Conservation (phyloP, 2,888 invertebrate genomes). For the Gasteruption jaculator region DNA sequence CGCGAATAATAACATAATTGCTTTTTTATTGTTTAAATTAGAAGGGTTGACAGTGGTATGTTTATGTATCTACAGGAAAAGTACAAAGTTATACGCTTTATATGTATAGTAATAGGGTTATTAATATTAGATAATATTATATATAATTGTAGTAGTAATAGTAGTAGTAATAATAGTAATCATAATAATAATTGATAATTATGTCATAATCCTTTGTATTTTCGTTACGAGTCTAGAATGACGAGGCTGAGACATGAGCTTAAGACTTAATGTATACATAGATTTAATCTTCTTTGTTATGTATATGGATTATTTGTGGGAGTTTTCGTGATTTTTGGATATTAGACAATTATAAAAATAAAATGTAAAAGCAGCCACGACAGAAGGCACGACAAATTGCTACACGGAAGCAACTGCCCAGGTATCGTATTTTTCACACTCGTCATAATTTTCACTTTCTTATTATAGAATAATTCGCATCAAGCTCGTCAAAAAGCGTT, state of each 20-base stretch:
- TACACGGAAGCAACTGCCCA: slow-evolving; percentile 38
- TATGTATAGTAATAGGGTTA: slow-evolving; percentile 30
- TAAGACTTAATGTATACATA: background rate
- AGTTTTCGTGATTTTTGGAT: background rate
- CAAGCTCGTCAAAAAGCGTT: too few species aligned
- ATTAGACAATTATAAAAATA: slow-evolving; percentile 36
- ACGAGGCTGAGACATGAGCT: too few species aligned
- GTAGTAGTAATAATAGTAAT: too few species aligned
- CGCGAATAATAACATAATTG: slow-evolving; percentile 38
- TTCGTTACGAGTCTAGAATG: too few species aligned
- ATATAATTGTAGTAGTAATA: slow-evolving; percentile 25
- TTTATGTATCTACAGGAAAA: slow-evolving; percentile 50
- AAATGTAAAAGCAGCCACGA: slow-evolving; percentile 43
- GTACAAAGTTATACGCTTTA: slow-evolving; percentile 45
- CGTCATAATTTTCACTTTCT: too few species aligned
- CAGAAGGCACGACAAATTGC: slow-evolving; percentile 48
- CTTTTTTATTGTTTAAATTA: slow-evolving; percentile 49
- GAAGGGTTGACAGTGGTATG: slow-evolving; percentile 42
- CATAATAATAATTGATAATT: too few species aligned
- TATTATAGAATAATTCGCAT: too few species aligned
- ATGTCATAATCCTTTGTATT: too few species aligned
- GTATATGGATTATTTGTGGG: background rate
- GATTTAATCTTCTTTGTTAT: background rate
- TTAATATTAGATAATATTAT: slow-evolving; percentile 25
- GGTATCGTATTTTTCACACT: too few species aligned